These are phyloP conservation scores for Heptranchias perlo DNA, from an alignment of 2,113 vertebrate species.

Conservation along the genomic window DNA sequence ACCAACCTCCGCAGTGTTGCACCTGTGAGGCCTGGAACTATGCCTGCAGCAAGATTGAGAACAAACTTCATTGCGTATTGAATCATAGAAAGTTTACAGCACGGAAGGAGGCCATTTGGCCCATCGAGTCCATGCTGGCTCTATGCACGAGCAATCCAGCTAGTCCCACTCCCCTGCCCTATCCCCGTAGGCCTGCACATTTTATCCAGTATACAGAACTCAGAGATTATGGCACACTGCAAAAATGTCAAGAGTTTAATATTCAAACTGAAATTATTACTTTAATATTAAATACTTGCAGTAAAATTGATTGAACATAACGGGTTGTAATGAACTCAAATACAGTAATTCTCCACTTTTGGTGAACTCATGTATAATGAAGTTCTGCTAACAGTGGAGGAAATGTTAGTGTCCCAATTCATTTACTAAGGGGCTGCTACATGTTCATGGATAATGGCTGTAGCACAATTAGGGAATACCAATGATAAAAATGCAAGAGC, in stretches of 20 bases:
- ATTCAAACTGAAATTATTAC: not conserved
- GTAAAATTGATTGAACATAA: not conserved
- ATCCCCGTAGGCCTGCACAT: no score
- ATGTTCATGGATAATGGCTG: not conserved
- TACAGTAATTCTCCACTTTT: not conserved
- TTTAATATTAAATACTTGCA: not conserved
- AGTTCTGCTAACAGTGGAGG: not conserved
- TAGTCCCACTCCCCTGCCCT: no score
- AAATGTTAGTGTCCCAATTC: not conserved
- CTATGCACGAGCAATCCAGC: no score
- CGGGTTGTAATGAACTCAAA: not conserved
- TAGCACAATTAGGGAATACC: not conserved
- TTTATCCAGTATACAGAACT: not conserved
- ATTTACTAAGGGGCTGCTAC: not conserved
- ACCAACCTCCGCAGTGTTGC: not conserved
- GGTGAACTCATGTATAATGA: not conserved
- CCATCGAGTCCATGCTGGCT: no score
- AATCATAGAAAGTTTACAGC: no score
- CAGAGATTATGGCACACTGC: not conserved
- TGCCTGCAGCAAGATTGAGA: slow-evolving; percentile 14
- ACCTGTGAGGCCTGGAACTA: not conserved
- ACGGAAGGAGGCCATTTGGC: no score
- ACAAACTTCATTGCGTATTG: not conserved
- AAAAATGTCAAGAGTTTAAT: not conserved
- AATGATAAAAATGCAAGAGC: not conserved